Evolutionary conservation across 2,797 vertebrate genomes (phyloP).

Genomic region (Squalus acanthias): DNA sequence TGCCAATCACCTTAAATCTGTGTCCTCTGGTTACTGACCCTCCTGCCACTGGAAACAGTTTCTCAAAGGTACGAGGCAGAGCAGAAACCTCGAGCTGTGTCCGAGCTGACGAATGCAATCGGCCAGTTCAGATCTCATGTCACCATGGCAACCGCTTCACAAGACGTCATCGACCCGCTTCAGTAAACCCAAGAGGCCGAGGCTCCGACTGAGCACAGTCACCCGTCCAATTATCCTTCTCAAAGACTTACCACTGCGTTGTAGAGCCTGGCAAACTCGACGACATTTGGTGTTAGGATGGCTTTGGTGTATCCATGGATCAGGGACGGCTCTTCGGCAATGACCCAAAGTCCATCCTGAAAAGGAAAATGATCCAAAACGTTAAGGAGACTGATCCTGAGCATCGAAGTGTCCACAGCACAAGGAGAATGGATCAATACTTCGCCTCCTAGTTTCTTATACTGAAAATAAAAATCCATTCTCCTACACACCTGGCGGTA

Average conservation of each 20-base stretch:
- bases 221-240: background rate
- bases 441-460: background rate
- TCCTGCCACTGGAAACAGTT: background rate
- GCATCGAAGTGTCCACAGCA: background rate
- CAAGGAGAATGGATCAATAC: background rate
- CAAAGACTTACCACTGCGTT: slow-evolving; percentile 80
- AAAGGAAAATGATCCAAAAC: slow-evolving; percentile 39
- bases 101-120: background rate
- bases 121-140: too few relatives aligned
- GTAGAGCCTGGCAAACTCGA: slow-evolving; percentile 87
- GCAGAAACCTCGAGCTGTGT: too few relatives aligned
- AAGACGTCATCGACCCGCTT: background rate
- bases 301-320: slow-evolving; percentile 85
- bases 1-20: background rate
- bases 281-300: slow-evolving; percentile 87
- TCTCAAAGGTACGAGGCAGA: background rate
- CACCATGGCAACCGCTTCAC: too few relatives aligned
- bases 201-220: background rate
- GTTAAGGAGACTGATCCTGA: background rate
- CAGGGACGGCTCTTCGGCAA: slow-evolving; percentile 81
- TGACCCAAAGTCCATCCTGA: slow-evolving; percentile 93
- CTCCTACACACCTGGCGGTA: too few relatives aligned
- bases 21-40: background rate
- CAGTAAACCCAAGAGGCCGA: background rate
- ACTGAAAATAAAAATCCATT: background rate